Evolutionary conservation across 2,113 vertebrate genomes (phyloP).

Genomic region (Phaethornis superciliosus): DNA sequence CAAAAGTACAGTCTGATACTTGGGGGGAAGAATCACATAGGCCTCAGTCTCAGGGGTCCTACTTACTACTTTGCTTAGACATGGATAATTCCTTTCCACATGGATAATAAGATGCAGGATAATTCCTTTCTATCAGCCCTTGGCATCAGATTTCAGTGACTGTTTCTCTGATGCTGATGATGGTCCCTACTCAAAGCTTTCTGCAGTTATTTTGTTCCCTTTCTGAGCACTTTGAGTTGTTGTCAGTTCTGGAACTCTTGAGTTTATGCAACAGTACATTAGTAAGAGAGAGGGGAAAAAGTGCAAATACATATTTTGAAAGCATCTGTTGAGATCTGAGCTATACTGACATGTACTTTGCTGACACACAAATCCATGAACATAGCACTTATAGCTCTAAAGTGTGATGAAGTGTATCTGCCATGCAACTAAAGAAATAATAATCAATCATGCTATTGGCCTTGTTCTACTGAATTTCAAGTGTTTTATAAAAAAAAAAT

Average conservation of each 20-base stretch:
- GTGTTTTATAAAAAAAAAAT: background rate
- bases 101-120: background rate
- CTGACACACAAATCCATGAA: background rate
- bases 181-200: background rate
- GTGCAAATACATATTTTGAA: background rate
- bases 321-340: background rate
- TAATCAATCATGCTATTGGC: background rate
- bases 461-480: background rate
- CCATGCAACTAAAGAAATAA: background rate
- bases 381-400: background rate
- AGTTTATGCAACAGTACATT: background rate
- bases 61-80: background rate
- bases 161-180: rapidly evolving
- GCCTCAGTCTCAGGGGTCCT: background rate
- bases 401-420: background rate
- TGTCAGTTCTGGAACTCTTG: background rate
- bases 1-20: background rate
- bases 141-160: background rate
- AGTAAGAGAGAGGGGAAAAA: background rate
- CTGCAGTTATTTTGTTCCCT: background rate
- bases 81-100: background rate
- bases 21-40: background rate
- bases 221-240: background rate
- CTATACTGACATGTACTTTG: background rate
- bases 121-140: background rate